A percentile compares a stretch with the other conserved stretches of the same genome.
These are phyloP conservation scores for Neogobius melanostomus DNA, from an alignment of 2,113 vertebrate genomes.

Conservation along the genomic window DNA sequence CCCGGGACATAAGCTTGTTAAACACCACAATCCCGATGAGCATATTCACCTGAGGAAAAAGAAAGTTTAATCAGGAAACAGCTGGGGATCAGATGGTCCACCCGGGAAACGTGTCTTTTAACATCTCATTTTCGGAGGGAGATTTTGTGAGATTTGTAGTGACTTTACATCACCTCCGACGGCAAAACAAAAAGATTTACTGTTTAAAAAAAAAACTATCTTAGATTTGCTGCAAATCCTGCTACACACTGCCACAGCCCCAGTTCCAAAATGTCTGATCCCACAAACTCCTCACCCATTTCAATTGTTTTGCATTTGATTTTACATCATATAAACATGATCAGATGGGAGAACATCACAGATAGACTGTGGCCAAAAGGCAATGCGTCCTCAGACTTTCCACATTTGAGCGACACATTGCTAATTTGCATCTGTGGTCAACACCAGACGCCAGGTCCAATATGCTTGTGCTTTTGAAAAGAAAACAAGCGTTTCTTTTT, in stretches of 20 bases:
- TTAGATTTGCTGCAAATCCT: neutral
- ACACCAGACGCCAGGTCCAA: too few relatives aligned
- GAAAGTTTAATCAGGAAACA: slow-evolving; percentile 3
- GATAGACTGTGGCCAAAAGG: too few relatives aligned
- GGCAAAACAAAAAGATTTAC: neutral
- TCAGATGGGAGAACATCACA: too few relatives aligned
- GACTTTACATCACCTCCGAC: neutral
- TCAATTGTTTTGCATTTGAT: too few relatives aligned
- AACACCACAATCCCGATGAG: slow-evolving; percentile 97
- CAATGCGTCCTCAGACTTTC: too few relatives aligned
- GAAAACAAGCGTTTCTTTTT: too few relatives aligned
- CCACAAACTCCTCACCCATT: too few relatives aligned
- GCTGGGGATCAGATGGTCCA: neutral
- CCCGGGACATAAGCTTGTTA: slow-evolving; percentile 98
- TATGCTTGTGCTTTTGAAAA: too few relatives aligned
- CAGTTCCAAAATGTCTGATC: too few relatives aligned
- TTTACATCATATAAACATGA: too few relatives aligned
- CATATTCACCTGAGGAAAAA: slow-evolving; percentile 90
- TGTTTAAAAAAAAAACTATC: neutral
- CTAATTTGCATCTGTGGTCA: too few relatives aligned
- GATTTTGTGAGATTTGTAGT: neutral
- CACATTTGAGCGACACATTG: too few relatives aligned
- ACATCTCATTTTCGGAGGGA: neutral
- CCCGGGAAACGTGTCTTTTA: neutral
- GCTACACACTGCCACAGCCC: neutral